Conservation (phyloP, 2,797 vertebrate species). For the Gymnopithys bicolor region DNA sequence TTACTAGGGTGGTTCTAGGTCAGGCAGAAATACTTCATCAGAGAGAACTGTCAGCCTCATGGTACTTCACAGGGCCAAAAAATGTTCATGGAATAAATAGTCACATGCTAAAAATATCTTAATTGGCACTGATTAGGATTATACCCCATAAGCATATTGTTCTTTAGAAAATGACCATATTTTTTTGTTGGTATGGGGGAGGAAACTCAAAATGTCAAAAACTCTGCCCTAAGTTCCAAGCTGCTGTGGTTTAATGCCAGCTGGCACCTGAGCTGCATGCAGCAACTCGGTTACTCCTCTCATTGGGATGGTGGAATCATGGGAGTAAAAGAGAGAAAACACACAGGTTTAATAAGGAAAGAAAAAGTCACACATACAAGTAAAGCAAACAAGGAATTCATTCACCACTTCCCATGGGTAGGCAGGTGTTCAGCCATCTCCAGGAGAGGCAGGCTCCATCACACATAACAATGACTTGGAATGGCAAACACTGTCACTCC, state of each 20-base stretch:
- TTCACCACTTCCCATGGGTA: background rate
- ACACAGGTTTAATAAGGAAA: background rate
- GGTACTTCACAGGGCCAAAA: background rate
- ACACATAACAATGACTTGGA: fast-evolving
- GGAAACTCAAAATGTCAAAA: background rate
- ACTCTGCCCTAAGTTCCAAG: background rate
- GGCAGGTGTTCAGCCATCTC: background rate
- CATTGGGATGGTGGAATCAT: background rate
- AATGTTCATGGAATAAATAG: background rate
- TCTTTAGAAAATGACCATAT: background rate
- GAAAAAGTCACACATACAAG: background rate
- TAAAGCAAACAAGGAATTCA: background rate
- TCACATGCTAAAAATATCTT: background rate
- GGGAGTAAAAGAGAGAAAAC: background rate
- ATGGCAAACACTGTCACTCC: background rate
- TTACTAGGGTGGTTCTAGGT: background rate
- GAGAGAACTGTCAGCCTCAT: background rate
- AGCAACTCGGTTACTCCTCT: fast-evolving
- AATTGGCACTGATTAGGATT: background rate
- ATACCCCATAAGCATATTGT: background rate
- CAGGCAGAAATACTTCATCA: background rate
- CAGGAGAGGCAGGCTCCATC: background rate
- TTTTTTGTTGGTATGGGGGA: background rate
- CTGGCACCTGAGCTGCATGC: fast-evolving
- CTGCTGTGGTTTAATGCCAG: background rate